Evolutionary conservation across 2,113 vertebrate species (phyloP), one percentile per base, ranked within the genome.

Genomic region (Myotis lucifugus): DNA sequence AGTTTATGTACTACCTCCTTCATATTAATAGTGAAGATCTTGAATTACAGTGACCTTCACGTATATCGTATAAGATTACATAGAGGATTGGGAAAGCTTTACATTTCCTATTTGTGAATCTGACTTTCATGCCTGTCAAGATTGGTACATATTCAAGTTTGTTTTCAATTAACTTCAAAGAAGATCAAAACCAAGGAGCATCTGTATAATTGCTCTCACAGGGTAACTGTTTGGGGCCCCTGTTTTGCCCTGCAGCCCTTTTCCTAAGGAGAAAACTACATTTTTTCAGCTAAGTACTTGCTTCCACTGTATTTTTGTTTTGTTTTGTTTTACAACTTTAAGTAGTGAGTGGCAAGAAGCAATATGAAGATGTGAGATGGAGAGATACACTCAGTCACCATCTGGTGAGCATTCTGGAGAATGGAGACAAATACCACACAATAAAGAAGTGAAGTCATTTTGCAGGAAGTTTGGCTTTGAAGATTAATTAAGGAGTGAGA

Each of bases 111-210:
- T 56, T 61, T 92, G 42, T 73, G 59, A 69, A 50, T 85, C 54
- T 91, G 78, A 88, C 61, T 79, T 40, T 54, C 19, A 37, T 37
- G 21, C 42, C 27, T 95, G 50, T 83, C 83, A 91, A 29, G 1
- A 87, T 15, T 73, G 61, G 23, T 82, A 69, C 52, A 81, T 64
- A 93, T 79, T 93, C 84, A 90, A 81, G 52, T 86, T 92, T 95
- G 46, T 81, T 94, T 90, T 92, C 50, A 77, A 15, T 70, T 59
- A 83, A 86, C 93, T 94, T 96, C 78, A 88, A 85, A 96, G 83
- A 70, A 50, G 42, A 93, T 92, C 54, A 92, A 88, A 94, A 70
- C 40, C 64, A 83, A 50, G 42, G 19, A 91, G 82, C 67, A 27
- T 85, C 42, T 56, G 40, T 92, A 9, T 93, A n/a, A 10, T 23